Evolutionary conservation across 2,113 vertebrate species (phyloP).

Genomic region (Catharus fuscescens): DNA sequence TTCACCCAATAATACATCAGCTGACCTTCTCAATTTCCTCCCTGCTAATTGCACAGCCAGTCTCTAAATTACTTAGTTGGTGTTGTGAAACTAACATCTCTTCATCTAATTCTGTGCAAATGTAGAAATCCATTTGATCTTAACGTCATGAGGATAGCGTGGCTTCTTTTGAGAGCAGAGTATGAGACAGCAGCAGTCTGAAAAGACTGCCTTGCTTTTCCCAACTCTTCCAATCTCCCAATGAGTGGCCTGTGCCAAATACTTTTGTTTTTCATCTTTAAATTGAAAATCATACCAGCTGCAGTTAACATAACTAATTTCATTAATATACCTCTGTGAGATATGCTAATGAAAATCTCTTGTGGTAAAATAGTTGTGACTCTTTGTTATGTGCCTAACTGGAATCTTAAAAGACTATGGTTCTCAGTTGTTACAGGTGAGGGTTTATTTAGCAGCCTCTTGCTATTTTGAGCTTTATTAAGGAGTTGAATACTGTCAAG

Average conservation of each 20-base stretch:
- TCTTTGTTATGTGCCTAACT: background rate
- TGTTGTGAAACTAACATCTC: background rate
- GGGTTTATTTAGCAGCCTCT: background rate
- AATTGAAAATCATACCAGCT: background rate
- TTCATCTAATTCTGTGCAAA: background rate
- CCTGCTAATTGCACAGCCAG: background rate
- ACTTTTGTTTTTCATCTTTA: background rate
- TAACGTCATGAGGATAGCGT: background rate
- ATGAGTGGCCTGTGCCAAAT: background rate
- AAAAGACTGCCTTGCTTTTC: background rate
- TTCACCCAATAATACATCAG: background rate
- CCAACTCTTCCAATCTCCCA: background rate
- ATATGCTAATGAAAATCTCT: background rate
- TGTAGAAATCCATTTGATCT: background rate
- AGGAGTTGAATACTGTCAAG: background rate
- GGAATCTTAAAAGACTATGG: background rate
- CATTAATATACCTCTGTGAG: background rate
- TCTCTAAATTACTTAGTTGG: background rate
- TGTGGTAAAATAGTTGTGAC: background rate
- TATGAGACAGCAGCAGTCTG: background rate
- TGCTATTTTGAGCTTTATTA: background rate
- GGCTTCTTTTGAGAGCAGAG: background rate
- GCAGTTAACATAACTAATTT: background rate
- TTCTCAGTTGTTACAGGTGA: background rate
- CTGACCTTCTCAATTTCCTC: constrained; percentile 18